Evolutionary conservation across 2,113 vertebrate species (phyloP), one percentile per base, ranked within the genome.

Genomic region (Pimephales promelas): DNA sequence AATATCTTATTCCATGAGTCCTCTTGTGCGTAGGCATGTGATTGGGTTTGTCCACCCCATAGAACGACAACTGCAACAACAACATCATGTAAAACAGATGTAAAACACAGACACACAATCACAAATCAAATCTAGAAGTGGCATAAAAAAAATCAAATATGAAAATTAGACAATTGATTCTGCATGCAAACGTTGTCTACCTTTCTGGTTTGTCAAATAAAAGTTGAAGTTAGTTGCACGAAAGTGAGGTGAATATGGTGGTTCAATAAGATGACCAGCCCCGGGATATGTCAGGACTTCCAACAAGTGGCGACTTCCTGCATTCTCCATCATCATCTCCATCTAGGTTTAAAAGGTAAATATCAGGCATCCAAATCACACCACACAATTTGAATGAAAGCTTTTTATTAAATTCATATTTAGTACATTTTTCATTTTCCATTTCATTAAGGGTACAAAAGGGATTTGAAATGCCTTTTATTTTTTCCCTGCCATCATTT

Each of bases 181-280:
- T 81, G 52, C 10, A 10, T 5, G 62, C 82, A 26, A 76, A 40
- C 2, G 2, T n/a, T n/a, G 0, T 40, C 2, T 40, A 93, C 92
- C 0, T 90, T 90, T 89, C 86, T 88, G 87, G 18, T 83, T 4
- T 1, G 40, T 56, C 89, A 87, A 9, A 7, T 92, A 61, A 89
- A 10, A 1, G 89, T 90, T 0, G 11, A n/a, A 76, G 5, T 76
- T 40, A 56, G 26, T 76, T 54, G 1, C 0, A 62, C 86, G 88
- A 82, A 72, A 3, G 49, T 88, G 84, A 8, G 92, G 91, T 2
- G 90, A 3, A 79, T 91, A 93, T 1, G 92, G 94, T 0, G 92
- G 90, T 57, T 94, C 92, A 3, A 95, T 93, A 71, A 95, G 88
- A 87, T 95, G 94, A 76, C 92, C 92, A 0, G 93, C 88, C 1